A percentile compares a stretch with the other conserved stretches of the same genome.
Conservation (phyloP, 2,888 invertebrate genomes). For the Buathra laborator region DNA sequence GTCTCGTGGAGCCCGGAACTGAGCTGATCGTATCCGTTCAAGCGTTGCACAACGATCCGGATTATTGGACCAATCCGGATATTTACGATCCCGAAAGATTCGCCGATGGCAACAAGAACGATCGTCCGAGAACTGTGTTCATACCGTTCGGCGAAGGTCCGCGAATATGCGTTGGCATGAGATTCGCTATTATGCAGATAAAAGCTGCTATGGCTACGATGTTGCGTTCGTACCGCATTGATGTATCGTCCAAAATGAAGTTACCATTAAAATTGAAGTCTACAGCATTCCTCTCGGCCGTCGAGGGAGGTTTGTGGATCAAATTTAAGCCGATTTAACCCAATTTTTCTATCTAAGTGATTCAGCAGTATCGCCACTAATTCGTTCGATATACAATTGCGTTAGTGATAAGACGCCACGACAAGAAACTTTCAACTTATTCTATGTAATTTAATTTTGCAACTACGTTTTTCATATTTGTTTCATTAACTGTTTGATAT, state of each 20-base stretch:
- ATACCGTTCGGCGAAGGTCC: conserved; percentile 80
- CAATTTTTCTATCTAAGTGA: too few relatives aligned
- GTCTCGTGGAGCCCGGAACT: conserved; percentile 68
- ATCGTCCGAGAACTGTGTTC: conserved; percentile 70
- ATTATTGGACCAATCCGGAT: conserved; percentile 75
- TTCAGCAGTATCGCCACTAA: too few relatives aligned
- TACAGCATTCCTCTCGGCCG: conserved; percentile 24
- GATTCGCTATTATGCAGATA: conserved; percentile 73
- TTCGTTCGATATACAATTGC: too few relatives aligned
- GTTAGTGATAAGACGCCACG: too few relatives aligned
- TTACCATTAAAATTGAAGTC: not conserved
- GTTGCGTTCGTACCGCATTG: conserved; percentile 71
- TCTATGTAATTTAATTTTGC: too few relatives aligned
- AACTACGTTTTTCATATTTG: too few relatives aligned
- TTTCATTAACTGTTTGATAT: too few relatives aligned
- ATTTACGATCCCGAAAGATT: conserved; percentile 78
- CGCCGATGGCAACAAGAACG: conserved; percentile 67
- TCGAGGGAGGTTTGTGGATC: conserved; percentile 72
- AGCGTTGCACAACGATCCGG: conserved; percentile 71
- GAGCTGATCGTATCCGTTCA: conserved; percentile 66
- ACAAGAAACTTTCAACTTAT: too few relatives aligned
- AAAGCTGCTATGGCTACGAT: conserved; percentile 72
- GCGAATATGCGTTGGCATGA: conserved; percentile 78
- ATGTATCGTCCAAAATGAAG: conserved; percentile 71
- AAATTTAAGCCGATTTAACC: conserved; percentile 65